Base-by-base conservation (phyloP, 2,797 vertebrate species). In the Potorous gilbertii region DNA sequence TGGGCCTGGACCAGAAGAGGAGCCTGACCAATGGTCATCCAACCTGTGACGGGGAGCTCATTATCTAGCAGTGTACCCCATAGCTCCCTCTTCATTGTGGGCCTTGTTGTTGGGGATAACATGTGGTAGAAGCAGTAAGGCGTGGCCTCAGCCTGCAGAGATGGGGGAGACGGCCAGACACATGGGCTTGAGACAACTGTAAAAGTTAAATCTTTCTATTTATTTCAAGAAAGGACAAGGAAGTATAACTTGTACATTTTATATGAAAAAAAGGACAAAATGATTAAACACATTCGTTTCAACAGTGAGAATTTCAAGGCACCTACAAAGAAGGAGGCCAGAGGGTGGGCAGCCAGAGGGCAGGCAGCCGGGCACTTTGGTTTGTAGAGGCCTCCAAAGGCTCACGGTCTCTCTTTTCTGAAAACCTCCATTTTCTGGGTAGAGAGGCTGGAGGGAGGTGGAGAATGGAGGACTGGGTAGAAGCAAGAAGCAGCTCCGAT, bases 151-250 rank as follows among this genome's bases (percentile, higher is more conserved):
- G 87, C 14, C 56, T 10, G 40, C 46, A 81, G 5, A 27, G 5
- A 3, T 13, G 18, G 91, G 0, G 1, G 2, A n/a, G 55, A 66
- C 4, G 8, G 1, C n/a, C 0, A 1, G 52, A 93, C 55, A 40
- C 1, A 0, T 0, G 0, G 1, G 13, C 0, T 3, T 3, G 29
- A 97, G 93, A 97, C 34, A 54, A 91, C 93, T 18, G 92, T 96
- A 97, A 98, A 98, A 98, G 98, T 98, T 98, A 98, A 98, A 98
- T 97, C 96, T 97, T 96, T 97, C 97, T 97, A 95, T 98, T 98
- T 98, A 98, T 98, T 98, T 98, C 97, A 98, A 98, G 98, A 98
- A 98, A 98, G 96, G 97, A 97, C 97, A 95, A 98, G 97, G 98
- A 97, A 97, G 97, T 96, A 95, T 97, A 96, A 97, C 97, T 96